Base-by-base conservation (phyloP, 2,888 invertebrate species). In the Stenchaetothrips biformis region DNA sequence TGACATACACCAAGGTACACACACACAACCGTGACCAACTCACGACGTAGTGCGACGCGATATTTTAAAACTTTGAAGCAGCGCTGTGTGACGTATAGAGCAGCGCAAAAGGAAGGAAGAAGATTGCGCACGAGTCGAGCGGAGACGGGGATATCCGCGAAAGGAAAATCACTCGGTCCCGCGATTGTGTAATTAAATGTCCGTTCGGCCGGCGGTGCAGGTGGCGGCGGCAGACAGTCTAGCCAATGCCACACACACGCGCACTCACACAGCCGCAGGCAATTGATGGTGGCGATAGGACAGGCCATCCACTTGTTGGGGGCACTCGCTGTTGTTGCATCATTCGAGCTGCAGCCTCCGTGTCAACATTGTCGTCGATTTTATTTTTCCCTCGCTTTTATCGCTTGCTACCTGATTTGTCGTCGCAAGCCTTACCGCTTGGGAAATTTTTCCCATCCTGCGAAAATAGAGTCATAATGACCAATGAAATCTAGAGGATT, bases 161-260 rank as follows among this genome's bases (percentile, higher is more conserved):
- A 11, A 74, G 67, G 67, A 74, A 74, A 74, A 74, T 74, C 67
- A 74, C 67, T 74, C 67, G 67, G 21, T 25, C 37, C 37, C 21
- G 67, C 67, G 67, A 74, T 74, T 74, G 67, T 25, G 67, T 16
- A 59, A 59, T 59, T 59, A 59, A 37, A 21, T 25, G 67, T 74
- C 67, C 67, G 67, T 53, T 4, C 53, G 11, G 67, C 67, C 21
- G 25, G 59, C 18, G 59, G 18, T 59, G 59, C 59, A 18, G 59
- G 59, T 59, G 59, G 16, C 13, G 59, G 59, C 59, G 59, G 37
- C 37, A 37, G 37, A 37, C 37, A 37, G 37, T 37, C 37, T 37
- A 37, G 37, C 37, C 37, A 37, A 37, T 37, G 37, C 37, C 37
- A 37, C 37, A 37, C 37, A 37, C 37, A 37, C 37, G 4, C 37